Evolutionary conservation across 2,888 invertebrate species (phyloP).

Genomic region (Yponomeuta plumbellus): DNA sequence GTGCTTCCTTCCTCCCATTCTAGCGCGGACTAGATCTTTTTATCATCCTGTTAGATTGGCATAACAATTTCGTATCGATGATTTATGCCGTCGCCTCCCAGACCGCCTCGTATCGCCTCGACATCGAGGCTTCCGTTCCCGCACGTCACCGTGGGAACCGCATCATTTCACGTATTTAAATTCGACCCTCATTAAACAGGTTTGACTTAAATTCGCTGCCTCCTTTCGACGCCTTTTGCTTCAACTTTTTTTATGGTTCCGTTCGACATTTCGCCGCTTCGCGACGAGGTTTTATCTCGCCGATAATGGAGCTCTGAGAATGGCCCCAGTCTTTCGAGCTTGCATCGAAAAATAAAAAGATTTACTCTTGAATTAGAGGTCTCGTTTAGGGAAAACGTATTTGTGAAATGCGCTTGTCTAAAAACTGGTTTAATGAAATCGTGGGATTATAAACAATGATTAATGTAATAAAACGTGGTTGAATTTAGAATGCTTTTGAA

Average conservation of each 20-base stretch:
- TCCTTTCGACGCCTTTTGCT: conserved; percentile 75
- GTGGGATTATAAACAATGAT: background rate
- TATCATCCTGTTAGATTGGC: conserved; percentile 1
- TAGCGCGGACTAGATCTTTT: background rate
- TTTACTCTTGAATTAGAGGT: conserved; percentile 28
- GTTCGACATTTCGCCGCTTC: conserved; percentile 67
- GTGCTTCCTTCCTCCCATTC: background rate
- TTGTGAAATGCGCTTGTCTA: background rate
- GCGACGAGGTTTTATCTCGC: conserved; percentile 48
- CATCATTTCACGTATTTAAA: conserved; percentile 72
- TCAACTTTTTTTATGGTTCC: conserved; percentile 74
- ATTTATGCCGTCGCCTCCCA: background rate
- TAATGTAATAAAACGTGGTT: background rate
- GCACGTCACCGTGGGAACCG: conserved; percentile 74
- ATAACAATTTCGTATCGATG: background rate
- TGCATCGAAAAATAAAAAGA: conserved; percentile 10
- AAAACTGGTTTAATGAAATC: background rate
- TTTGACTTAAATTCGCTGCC: conserved; percentile 75
- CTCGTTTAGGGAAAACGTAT: conserved; percentile 25
- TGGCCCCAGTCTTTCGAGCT: conserved; percentile 29
- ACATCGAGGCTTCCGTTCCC: conserved; percentile 68
- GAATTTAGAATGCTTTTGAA: background rate
- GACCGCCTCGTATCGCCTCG: background rate
- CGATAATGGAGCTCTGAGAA: conserved; percentile 35
- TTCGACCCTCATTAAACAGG: conserved; percentile 77